These are phyloP conservation scores for Orchestia grillus DNA, from an alignment of 1,140 invertebrate genomes.

Conservation along the genomic window DNA sequence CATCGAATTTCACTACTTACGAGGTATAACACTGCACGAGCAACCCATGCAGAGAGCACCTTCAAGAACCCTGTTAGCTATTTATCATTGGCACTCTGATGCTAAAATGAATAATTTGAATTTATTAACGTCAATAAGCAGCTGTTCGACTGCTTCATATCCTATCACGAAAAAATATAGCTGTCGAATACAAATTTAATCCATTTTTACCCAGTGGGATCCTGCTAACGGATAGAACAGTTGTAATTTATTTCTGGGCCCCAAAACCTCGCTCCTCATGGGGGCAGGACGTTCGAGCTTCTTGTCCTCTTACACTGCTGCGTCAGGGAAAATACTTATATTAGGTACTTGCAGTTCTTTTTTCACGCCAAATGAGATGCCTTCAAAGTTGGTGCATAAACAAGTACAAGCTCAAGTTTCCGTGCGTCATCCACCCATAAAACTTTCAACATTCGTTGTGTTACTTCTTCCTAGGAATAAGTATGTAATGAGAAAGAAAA, in stretches of 20 bases:
- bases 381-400: background rate
- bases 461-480: background rate
- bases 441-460: background rate
- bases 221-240: background rate
- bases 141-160: no score
- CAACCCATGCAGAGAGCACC: background rate
- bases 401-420: background rate
- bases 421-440: background rate
- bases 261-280: background rate
- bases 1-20: background rate
- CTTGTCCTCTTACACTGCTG: background rate
- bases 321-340: background rate
- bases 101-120: background rate
- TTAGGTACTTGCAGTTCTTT: background rate
- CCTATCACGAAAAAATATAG: no score
- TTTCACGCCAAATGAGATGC: background rate
- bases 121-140: background rate
- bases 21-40: background rate
- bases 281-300: background rate
- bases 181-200: no score
- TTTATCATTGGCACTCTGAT: background rate
- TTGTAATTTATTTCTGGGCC: background rate
- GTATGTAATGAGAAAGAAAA: background rate
- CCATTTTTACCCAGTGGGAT: no score
- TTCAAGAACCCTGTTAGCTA: background rate